These are phyloP conservation scores for Dryobates pubescens DNA, from an alignment of 2,797 vertebrate species.

Conservation along the genomic window DNA sequence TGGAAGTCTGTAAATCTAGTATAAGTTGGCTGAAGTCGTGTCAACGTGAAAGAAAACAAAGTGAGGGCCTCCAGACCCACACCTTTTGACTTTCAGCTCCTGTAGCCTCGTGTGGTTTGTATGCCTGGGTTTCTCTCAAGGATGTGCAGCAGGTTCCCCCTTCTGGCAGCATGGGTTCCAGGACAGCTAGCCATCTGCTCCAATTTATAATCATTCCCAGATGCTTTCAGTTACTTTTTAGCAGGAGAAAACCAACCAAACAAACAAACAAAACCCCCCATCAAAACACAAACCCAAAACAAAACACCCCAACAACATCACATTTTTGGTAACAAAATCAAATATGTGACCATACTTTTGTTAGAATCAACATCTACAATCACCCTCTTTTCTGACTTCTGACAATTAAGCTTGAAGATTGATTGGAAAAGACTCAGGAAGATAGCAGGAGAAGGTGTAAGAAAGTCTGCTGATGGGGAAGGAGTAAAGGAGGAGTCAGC, in stretches of 20 bases:
- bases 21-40: neutral
- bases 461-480: neutral
- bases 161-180: neutral
- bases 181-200: neutral
- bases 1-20: neutral
- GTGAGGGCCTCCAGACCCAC: fast-evolving
- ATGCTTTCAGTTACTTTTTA: neutral
- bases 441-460: neutral
- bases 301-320: too few species aligned
- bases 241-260: neutral
- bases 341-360: neutral
- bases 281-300: too few species aligned
- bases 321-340: too few species aligned
- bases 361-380: neutral
- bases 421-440: neutral
- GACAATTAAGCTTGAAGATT: neutral
- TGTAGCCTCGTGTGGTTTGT: neutral
- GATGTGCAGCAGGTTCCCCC: conserved; percentile 25
- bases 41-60: neutral
- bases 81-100: neutral
- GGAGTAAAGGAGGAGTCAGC: neutral
- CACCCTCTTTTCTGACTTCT: neutral
- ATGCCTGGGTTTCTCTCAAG: neutral
- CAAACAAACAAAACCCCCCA: neutral
- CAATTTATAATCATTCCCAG: neutral